Evolutionary conservation across 2,888 invertebrate genomes (phyloP), one percentile per base, ranked within the genome.

Genomic region (Thecocarcelia acutangulata): DNA sequence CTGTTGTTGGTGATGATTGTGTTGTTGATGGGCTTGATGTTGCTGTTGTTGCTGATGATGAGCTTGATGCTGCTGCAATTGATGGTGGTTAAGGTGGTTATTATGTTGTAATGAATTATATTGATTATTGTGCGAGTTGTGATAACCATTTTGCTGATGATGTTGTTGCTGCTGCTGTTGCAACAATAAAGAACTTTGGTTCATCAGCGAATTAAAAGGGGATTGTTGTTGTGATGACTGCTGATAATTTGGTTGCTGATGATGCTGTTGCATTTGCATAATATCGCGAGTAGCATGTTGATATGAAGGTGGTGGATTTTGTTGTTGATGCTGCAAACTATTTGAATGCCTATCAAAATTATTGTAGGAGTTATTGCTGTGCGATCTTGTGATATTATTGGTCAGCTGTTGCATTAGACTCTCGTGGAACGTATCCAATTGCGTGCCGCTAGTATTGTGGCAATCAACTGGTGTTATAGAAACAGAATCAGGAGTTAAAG

Each of bases 401-500:
- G 92, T 93, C 85, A 93, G 92, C 86, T 90, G 90, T 63, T 89
- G 89, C 80, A 94, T 92, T 74, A 94, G 93, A 91, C 96, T 96
- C 86, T 96, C 96, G 64, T 95, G 94, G 88, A 96, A 94, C 5
- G 94, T 93, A 87, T 96, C 95, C 77, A 95, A 92, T 56, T 93
- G 94, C 84, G 85, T 37, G 1, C 84, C 48, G 0, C 72, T 74
- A 15, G 73, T n/a, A 75, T 74, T 85, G 80, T 84, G 86, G 85
- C 83, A 78, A 50, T 94, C 95, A 56, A 94, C 87, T 19, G 90
- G 88, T 40, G 90, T 89, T 37, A 91, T 91, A 40, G 92, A 92
- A 8, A 88, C 87, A 5, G 94, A 94, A 85, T 94, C 94, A 3
- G 94, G 94, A 0, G 94, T 94, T 84, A 95, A 93, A 2, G 94